Evolutionary conservation across 1,140 invertebrate species (phyloP), one percentile per base, ranked within the genome.

Genomic region (Stenopsyche tienmushanensis): DNA sequence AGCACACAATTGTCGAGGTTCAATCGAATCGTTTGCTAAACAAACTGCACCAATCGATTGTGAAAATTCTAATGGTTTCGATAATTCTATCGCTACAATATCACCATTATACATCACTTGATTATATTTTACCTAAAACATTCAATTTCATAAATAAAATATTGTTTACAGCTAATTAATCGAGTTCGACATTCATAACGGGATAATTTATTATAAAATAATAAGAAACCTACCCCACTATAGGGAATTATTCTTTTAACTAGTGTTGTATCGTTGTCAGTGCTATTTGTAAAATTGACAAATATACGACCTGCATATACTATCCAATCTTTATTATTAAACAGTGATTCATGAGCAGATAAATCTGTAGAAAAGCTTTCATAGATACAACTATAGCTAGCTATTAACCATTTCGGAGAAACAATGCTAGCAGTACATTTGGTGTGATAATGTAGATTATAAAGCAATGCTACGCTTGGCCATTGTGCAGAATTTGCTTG

Each of bases 51-150:
- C 83, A 18, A 85, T 77, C 69, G 83, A 82, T 53, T 77, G 73
- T 10, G 78, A 80, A 47, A 87, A 81, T 2, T 72, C 71, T 23
- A 87, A 70, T 25, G 85, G 83, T 52, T 80, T 73, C 17, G 67
- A 72, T 1, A 87, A 72, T 71, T 83, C 76, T 21, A 87, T 73
- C 17, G 87, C 73, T 9, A 80, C 84, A 9, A 85, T 78, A 62
- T 87, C 84, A 64, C 86, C 83, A 25, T 80, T 79, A 62, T 84
- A 86, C 49, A 83, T 75, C 66, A 86, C 83, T 70, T 83, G 81
- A 69, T 83, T 82, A 71, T 82, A 86, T 75, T 86, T 85, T 0
- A 82, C 81, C 80, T 85, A 77, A 52, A 72, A 73, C n/a, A 49
- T 44, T 45, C 18, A 54, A 15, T 29, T n/a, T n/a, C 15, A 45